Base-by-base conservation (phyloP, 2,888 invertebrate genomes). In the Daptonema setosum region DNA sequence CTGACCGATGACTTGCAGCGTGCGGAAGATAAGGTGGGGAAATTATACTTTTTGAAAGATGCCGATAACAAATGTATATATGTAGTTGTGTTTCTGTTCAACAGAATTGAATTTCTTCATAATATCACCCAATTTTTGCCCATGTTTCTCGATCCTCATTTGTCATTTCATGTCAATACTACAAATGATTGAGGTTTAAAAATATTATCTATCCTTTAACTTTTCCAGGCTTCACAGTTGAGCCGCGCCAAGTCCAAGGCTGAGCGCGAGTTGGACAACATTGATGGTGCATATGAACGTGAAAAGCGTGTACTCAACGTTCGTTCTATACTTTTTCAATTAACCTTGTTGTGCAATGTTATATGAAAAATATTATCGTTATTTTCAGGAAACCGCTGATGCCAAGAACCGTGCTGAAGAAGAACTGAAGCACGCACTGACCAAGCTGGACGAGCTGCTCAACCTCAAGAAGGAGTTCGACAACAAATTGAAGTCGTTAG, bases 361-460 rank as follows among this genome's bases (percentile, higher is more conserved):
- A 35, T 35, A 8, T 11, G 17, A 11, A 35, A 8, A 17, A 35
- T 35, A 11, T 11, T 35, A 17, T 35, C 8, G 8, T 35, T 35
- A 17, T 35, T 35, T 58, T 11, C 60, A 56, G 29, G 60, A 60
- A 17, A 25, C 61, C 1, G 61, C 63, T 17, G 63, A 62, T 8
- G 45, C 26, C 22, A 62, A 62, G 45, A 29, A 60, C 11, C 63
- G 63, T 29, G 41, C 57, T 17, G 61, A 62, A n/a, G 61, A 60
- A 30, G 60, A 60, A n/a, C 51, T 60, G 43, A 60, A 61, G 50
- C 8, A 60, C 17, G 48, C 60, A 1, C 28, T 59, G n/a, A 54
- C 58, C 28, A 58, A 52, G 22, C 54, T 58, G 22, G 58, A 58
- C 29, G 58, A 58, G 47, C 41, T 56, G 5, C 41, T 29, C n/a